These are phyloP conservation scores for Stigmatopora nigra DNA, from an alignment of 2,113 vertebrate genomes.

Conservation along the genomic window DNA sequence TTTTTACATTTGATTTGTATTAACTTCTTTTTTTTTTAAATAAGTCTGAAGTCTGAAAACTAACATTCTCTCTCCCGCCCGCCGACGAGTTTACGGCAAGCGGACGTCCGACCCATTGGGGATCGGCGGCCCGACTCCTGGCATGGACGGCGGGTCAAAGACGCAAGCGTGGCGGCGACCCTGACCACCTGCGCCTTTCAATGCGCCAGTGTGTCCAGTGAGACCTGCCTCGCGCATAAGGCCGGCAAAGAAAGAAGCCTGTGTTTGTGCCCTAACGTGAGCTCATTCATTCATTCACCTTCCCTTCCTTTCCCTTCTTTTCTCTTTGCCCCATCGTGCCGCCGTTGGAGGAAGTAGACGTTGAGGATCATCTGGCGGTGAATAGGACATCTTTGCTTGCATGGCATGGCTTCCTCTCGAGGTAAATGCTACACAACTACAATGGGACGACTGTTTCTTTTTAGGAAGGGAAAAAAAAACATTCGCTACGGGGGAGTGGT, in stretches of 20 bases:
- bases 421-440: too few relatives aligned
- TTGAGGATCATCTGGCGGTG: constrained; percentile 15
- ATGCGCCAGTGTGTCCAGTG: constrained; percentile 37
- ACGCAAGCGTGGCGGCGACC: constrained; percentile 9
- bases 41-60: too few relatives aligned
- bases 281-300: constrained; percentile 10
- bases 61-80: too few relatives aligned
- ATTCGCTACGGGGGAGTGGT: too few relatives aligned
- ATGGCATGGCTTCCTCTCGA: too few relatives aligned
- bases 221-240: constrained; percentile 51
- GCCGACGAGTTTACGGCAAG: too few relatives aligned
- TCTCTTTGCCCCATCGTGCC: constrained; percentile 5
- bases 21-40: too few relatives aligned
- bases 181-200: constrained; percentile 64
- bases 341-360: constrained; percentile 33
- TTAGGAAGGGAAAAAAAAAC: too few relatives aligned
- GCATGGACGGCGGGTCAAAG: constrained; percentile 26
- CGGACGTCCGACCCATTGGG: too few relatives aligned
- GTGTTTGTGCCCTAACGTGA: constrained; percentile 47
- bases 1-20: too few relatives aligned
- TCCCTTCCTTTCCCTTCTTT: constrained; percentile 25
- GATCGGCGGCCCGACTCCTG: too few relatives aligned
- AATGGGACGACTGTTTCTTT: too few relatives aligned
- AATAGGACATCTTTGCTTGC: neutral
- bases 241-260: constrained; percentile 59